Conservation (phyloP, 2,113 vertebrate genomes). For the Zapus hudsonius region DNA sequence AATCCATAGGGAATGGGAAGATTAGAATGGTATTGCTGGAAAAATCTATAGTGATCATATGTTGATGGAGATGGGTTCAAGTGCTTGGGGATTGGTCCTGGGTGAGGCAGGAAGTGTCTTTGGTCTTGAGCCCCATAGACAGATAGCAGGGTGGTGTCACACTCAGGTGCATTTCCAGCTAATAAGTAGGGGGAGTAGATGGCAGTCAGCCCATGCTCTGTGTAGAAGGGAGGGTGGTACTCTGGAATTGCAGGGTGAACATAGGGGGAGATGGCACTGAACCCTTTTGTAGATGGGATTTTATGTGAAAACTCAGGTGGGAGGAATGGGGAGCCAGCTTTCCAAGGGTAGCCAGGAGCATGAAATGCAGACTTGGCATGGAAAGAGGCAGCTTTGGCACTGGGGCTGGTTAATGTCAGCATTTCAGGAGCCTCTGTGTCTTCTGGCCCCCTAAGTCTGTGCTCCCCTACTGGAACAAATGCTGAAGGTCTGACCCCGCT, state of each 20-base stretch:
- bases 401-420: conserved; percentile 73
- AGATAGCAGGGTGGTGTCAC: conserved; percentile 83
- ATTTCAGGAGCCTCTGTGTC: conserved; percentile 77
- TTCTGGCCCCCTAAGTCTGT: conserved; percentile 84
- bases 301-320: conserved; percentile 86
- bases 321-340: conserved; percentile 83
- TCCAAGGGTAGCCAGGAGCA: conserved; percentile 88
- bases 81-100: conserved; percentile 85
- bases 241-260: conserved; percentile 88
- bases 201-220: conserved; percentile 87
- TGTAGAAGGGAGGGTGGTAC: conserved; percentile 89
- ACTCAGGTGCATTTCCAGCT: conserved; percentile 81
- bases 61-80: conserved; percentile 82
- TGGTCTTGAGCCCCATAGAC: conserved; percentile 89
- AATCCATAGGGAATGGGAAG: conserved; percentile 88
- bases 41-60: conserved; percentile 90
- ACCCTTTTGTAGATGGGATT: conserved; percentile 82
- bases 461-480: conserved; percentile 89
- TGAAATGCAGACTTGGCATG: conserved; percentile 88
- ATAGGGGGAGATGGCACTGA: conserved; percentile 86
- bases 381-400: conserved; percentile 81
- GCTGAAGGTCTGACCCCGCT: conserved; percentile 87
- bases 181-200: conserved; percentile 90
- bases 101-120: conserved; percentile 90
- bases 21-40: conserved; percentile 87